Base-by-base conservation (phyloP, 1,140 invertebrate species). In the Hetaerina americana region DNA sequence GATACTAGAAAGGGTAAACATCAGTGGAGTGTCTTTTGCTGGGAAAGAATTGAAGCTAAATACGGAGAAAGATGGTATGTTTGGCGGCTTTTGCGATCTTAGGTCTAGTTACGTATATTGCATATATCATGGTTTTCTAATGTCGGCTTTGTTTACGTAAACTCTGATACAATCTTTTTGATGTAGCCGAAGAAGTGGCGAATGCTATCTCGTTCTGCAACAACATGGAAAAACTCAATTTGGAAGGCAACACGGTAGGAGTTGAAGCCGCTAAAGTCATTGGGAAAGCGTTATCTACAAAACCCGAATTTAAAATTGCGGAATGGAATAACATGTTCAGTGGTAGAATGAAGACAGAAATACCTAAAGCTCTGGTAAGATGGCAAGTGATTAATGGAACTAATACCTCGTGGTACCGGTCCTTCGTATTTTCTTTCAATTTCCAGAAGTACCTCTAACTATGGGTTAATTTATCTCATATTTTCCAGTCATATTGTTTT, bases 241-340 rank as follows among this genome's bases (percentile, higher is more conserved):
- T 99, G 25, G 93, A 95, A 77, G 96, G 96, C 8, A 99, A 98
- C 77, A 97, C 96, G 0, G 79, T 98, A 5, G 96, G 96, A 5
- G 90, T 95, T 6, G 88, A 90, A 67, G 95, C 95, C 0, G 92
- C 95, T 0, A 84, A 91, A 78, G 91, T 85, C 5, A 92, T 99
- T 70, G 91, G 90, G 0, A 87, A 92, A 78, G 89, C 90, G 0
- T 81, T 99, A 5, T 85, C 90, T 75, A 85, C 84, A 49, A 90
- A 94, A 77, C 85, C 84, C 49, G 87, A 89, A 1, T 87, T 98
- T 75, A 89, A 93, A 78, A 85, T 87, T 77, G 94, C 94, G 0
- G 79, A 93, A 70, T 98, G 96, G 92, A 97, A 96, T 77, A 96
- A 99, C 79, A 90, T 99, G 84, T 99, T 99, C 77, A 97, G 95